A percentile compares a stretch with the other conserved stretches of the same genome.
Conservation (phyloP, 2,113 vertebrate genomes). For the Elephantulus edwardii region DNA sequence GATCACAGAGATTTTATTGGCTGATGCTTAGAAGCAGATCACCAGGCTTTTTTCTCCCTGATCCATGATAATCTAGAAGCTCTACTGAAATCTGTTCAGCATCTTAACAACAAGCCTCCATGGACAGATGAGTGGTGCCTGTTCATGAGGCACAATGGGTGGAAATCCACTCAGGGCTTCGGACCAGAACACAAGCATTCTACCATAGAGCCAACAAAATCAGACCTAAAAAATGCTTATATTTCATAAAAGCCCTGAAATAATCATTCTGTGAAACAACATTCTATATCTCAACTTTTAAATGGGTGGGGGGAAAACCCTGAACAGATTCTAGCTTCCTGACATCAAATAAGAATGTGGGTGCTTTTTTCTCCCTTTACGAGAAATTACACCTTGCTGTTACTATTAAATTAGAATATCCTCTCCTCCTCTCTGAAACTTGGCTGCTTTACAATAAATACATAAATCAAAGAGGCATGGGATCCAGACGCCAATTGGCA, state of each 20-base stretch:
- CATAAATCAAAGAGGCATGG: constrained; percentile 66
- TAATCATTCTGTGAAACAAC: neutral
- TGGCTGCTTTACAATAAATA: constrained; percentile 74
- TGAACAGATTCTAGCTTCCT: constrained; percentile 38
- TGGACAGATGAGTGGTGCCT: neutral
- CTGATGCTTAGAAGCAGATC: neutral
- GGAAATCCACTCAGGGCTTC: neutral
- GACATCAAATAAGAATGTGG: constrained; percentile 35
- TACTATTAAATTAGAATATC: constrained; percentile 64
- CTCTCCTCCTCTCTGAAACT: constrained; percentile 61
- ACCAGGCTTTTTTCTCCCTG: neutral
- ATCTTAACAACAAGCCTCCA: neutral
- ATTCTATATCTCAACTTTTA: neutral
- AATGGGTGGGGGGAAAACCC: constrained; percentile 6
- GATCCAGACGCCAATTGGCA: constrained; percentile 73
- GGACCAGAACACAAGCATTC: neutral
- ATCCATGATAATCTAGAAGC: neutral
- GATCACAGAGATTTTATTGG: neutral
- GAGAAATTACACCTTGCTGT: constrained; percentile 68
- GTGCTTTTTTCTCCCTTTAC: constrained; percentile 42
- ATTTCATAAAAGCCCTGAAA: constrained; percentile 3
- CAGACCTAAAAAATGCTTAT: neutral
- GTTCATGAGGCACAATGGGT: neutral
- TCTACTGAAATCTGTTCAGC: neutral
- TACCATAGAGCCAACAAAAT: neutral